Percentiles rank a stretch among this genome's conserved stretches.
Evolutionary conservation across 2,888 invertebrate genomes (phyloP).

Genomic region (Lasius platythorax): DNA sequence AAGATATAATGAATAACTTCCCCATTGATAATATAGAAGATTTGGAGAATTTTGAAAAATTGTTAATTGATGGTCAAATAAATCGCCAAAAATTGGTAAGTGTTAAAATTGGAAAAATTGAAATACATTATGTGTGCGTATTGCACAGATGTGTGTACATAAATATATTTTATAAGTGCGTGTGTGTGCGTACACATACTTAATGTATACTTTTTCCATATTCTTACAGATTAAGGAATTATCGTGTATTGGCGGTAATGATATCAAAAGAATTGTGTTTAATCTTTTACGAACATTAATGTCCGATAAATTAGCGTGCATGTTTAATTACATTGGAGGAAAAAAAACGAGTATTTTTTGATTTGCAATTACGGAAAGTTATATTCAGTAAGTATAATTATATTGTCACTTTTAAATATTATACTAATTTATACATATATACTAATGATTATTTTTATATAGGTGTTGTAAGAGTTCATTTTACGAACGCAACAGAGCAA

Average conservation of each 20-base stretch:
- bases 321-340: not conserved
- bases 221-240: conserved; percentile 18
- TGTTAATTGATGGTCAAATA: not conserved
- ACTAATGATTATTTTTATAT: not conserved
- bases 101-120: not conserved
- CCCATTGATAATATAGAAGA: not conserved
- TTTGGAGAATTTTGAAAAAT: not conserved
- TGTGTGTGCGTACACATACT: not conserved
- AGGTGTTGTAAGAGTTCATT: too few species aligned
- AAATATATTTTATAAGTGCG: not conserved
- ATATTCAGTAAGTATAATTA: conserved; percentile 6
- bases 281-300: not conserved
- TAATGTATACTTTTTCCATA: not conserved
- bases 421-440: conserved; percentile 3
- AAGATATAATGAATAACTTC: not conserved
- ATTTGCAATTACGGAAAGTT: not conserved
- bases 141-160: too few species aligned
- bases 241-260: not conserved
- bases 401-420: not conserved
- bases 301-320: not conserved
- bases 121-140: not conserved
- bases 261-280: not conserved
- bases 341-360: conserved; percentile 1
- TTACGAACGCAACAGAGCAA: too few species aligned
- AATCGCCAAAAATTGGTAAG: not conserved